Conservation (phyloP, 2,888 invertebrate species). For the Parnassius orleans region DNA sequence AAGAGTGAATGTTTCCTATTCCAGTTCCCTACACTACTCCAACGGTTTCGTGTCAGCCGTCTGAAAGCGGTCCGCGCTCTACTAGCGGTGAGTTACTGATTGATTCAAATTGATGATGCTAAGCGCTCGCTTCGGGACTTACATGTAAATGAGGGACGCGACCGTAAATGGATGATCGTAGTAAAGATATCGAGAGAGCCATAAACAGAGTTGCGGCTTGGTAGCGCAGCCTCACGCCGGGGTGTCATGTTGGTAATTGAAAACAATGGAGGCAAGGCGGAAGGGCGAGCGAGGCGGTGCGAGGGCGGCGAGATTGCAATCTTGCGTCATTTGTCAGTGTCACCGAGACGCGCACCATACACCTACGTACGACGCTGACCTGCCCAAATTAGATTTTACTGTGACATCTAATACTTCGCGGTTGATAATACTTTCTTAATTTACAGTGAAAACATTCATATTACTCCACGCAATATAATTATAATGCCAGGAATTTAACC, state of each 20-base stretch:
- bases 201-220: conserved; percentile 66
- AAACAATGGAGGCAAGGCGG: conserved; percentile 75
- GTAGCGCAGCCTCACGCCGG: conserved; percentile 61
- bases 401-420: too few relatives aligned
- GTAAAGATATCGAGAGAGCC: conserved; percentile 64
- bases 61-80: conserved; percentile 78
- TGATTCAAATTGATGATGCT: conserved; percentile 58
- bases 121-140: conserved; percentile 39
- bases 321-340: conserved; percentile 90
- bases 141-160: conserved; percentile 59
- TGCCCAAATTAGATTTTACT: conserved; percentile 61
- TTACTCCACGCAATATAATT: too few relatives aligned
- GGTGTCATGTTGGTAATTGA: conserved; percentile 79
- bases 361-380: conserved; percentile 65
- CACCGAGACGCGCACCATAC: conserved; percentile 67
- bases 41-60: conserved; percentile 89
- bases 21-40: conserved; percentile 84
- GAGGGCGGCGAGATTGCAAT: conserved; percentile 86
- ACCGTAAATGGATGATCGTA: conserved; percentile 67
- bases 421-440: too few relatives aligned
- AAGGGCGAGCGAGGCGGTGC: conserved; percentile 71
- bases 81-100: conserved; percentile 63
- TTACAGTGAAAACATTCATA: too few relatives aligned
- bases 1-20: conserved; percentile 67
- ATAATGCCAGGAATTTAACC: too few relatives aligned